Evolutionary conservation across 1,140 invertebrate species (phyloP).

Genomic region (Doryteuthis pealeii): DNA sequence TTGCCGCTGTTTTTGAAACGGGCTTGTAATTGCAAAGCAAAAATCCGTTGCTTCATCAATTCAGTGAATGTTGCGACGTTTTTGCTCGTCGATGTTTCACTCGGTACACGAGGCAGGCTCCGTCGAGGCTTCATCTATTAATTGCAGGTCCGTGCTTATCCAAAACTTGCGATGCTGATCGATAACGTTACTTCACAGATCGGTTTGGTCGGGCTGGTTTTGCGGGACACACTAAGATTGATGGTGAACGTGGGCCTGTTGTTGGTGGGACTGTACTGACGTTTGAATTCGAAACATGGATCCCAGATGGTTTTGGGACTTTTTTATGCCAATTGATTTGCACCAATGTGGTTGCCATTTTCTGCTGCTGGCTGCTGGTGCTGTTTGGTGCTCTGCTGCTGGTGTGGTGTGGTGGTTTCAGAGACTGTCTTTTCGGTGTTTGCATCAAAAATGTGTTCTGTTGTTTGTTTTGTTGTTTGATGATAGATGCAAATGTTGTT

Average conservation of each 20-base stretch:
- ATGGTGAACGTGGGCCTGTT: background rate
- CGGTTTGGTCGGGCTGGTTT: background rate
- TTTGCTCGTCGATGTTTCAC: constrained; percentile 5
- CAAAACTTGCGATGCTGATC: background rate
- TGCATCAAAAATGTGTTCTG: too few species aligned
- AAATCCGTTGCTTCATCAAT: constrained; percentile 9
- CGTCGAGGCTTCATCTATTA: background rate
- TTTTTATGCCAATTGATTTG: too few species aligned
- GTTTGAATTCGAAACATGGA: background rate
- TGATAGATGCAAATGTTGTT: too few species aligned
- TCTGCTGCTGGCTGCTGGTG: too few species aligned
- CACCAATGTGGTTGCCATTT: too few species aligned
- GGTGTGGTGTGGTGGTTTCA: too few species aligned
- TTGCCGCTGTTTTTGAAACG: background rate
- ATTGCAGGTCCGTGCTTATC: background rate
- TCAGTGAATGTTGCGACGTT: background rate
- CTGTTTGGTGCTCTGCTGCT: too few species aligned
- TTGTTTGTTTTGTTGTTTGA: too few species aligned
- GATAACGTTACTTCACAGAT: background rate
- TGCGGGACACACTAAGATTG: background rate
- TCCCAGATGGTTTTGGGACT: too few species aligned
- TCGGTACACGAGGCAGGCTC: background rate
- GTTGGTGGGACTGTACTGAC: background rate
- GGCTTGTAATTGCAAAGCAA: background rate
- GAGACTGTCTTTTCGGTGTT: too few species aligned